Conservation (phyloP, 2,888 invertebrate genomes). For the Lamellibrachia satsuma region DNA sequence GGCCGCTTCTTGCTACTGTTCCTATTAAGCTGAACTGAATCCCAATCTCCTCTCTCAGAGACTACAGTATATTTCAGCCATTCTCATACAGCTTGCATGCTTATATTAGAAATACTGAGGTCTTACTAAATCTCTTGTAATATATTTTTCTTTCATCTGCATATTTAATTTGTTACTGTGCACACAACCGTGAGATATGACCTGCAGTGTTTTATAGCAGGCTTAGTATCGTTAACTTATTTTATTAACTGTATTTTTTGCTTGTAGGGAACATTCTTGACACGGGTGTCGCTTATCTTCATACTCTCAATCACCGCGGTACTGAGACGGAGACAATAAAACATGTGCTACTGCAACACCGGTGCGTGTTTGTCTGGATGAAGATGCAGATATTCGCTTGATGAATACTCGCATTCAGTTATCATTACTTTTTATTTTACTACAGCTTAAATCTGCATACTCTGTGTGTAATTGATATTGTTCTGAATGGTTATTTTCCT, state of each 20-base stretch:
- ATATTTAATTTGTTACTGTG: background rate
- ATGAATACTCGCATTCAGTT: background rate
- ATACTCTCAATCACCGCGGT: background rate
- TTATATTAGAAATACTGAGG: no score
- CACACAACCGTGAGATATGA: background rate
- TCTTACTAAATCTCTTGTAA: no score
- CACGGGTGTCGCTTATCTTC: conserved; percentile 32
- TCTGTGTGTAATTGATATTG: no score
- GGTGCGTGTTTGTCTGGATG: conserved; percentile 38
- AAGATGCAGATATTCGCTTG: background rate
- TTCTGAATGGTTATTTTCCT: no score
- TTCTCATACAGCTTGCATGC: no score
- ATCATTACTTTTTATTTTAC: background rate
- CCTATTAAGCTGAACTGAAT: no score
- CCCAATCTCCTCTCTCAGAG: no score
- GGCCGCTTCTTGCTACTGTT: no score
- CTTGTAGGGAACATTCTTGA: conserved; percentile 31
- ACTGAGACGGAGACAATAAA: conserved; percentile 63
- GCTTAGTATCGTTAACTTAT: background rate
- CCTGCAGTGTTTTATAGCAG: no score
- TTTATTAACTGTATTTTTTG: background rate
- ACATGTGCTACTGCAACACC: conserved; percentile 67
- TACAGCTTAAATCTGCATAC: no score
- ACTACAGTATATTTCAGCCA: no score
- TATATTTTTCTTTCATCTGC: background rate